Percentiles rank a stretch among this genome's conserved stretches.
Evolutionary conservation across 2,888 invertebrate genomes (phyloP).

Genomic region (Polydrusus tereticollis): DNA sequence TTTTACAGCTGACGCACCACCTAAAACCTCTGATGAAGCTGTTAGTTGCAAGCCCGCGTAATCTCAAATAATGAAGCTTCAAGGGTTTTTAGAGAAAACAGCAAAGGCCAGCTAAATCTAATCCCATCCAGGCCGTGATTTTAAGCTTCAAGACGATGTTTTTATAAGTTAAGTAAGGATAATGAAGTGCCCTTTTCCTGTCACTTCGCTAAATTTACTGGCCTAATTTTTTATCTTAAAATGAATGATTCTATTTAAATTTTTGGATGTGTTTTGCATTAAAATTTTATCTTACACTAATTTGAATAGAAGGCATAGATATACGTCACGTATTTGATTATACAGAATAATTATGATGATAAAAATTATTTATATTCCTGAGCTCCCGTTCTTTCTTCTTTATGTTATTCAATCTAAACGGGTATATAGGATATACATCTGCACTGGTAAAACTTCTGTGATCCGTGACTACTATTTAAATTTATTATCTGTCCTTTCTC

Average conservation of each 20-base stretch:
- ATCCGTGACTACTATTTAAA: too few species aligned
- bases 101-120: conserved; percentile 34
- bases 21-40: conserved; percentile 26
- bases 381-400: too few species aligned
- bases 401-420: too few species aligned
- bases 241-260: not conserved
- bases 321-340: too few species aligned
- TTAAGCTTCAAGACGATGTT: conserved; percentile 30
- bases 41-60: conserved; percentile 25
- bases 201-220: not conserved
- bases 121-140: conserved; percentile 26
- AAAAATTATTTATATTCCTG: too few species aligned
- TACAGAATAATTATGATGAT: too few species aligned
- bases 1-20: conserved; percentile 12
- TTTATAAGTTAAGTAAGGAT: conserved; percentile 25
- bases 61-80: conserved; percentile 38
- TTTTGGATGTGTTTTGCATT: too few species aligned
- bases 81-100: conserved; percentile 33
- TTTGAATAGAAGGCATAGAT: too few species aligned
- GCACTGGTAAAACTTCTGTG: too few species aligned
- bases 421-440: too few species aligned
- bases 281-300: too few species aligned
- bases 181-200: conserved; percentile 25
- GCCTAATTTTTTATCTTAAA: not conserved
- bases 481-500: too few species aligned